Evolutionary conservation across 2,797 vertebrate species (phyloP).

Genomic region (Danio aesculapii): DNA sequence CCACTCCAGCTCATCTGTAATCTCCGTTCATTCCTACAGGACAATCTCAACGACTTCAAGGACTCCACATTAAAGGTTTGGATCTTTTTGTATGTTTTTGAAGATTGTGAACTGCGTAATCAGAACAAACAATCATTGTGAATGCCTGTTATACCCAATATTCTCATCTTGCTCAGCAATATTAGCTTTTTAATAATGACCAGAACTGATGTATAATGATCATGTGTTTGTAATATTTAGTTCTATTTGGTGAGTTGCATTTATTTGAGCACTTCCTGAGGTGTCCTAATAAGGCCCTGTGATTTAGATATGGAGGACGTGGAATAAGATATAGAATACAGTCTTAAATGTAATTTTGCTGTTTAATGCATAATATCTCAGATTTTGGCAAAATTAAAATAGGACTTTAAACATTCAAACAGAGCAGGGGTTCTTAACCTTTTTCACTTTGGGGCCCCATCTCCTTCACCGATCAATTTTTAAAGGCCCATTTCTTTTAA

Average conservation of each 20-base stretch:
- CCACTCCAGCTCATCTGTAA: slow-evolving; percentile 98
- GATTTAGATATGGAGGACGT: neutral
- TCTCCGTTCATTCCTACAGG: slow-evolving; percentile 99
- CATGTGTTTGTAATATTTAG: neutral
- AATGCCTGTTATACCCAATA: neutral
- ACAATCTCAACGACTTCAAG: slow-evolving; percentile 99
- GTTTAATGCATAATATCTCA: neutral
- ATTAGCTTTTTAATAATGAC: neutral
- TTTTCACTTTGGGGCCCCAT: too few relatives aligned
- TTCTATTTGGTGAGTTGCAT: neutral
- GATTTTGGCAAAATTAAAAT: neutral
- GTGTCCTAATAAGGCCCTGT: neutral
- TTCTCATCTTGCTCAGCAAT: too few relatives aligned
- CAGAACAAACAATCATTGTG: neutral
- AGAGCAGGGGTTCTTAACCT: too few relatives aligned
- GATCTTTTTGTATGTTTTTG: slow-evolving; percentile 43
- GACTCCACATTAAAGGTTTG: slow-evolving; percentile 98
- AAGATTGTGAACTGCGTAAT: neutral
- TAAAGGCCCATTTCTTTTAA: too few relatives aligned
- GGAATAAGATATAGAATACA: neutral
- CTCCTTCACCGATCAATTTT: too few relatives aligned
- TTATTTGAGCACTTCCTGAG: neutral
- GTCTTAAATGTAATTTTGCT: neutral
- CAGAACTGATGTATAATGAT: neutral
- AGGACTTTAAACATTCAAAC: too few relatives aligned